Percentiles rank a stretch among this genome's conserved stretches.
Evolutionary conservation across 2,888 invertebrate genomes (phyloP).

Genomic region (Opisthograptis luteolata): DNA sequence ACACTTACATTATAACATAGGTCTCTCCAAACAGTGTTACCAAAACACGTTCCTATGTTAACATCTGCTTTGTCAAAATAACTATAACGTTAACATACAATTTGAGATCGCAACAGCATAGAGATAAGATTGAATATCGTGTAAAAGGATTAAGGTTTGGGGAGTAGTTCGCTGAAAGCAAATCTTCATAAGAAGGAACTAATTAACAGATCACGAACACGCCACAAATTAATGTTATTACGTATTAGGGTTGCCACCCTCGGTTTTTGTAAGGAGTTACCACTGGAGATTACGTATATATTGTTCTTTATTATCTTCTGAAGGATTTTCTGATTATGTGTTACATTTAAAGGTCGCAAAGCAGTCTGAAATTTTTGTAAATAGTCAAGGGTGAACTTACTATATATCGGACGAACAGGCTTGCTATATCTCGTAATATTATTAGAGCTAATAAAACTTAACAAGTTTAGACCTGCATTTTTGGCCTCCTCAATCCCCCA

Average conservation of each 20-base stretch:
- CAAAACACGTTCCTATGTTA: conserved; percentile 30
- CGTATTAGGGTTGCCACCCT: conserved; percentile 31
- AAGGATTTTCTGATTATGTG: too few species aligned
- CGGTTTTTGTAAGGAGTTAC: background rate
- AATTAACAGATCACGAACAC: conserved; percentile 67
- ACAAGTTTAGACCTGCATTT: too few species aligned
- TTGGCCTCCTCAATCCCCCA: too few species aligned
- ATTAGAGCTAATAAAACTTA: too few species aligned
- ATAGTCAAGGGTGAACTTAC: too few species aligned
- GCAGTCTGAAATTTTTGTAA: too few species aligned
- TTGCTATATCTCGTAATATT: too few species aligned
- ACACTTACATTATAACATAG: conserved; percentile 3
- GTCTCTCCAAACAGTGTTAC: conserved; percentile 11
- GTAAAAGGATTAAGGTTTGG: conserved; percentile 1
- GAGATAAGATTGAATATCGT: conserved; percentile 20
- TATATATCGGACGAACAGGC: too few species aligned
- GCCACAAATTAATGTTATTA: conserved; percentile 61
- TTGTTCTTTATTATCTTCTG: too few species aligned
- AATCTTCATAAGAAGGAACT: conserved; percentile 63
- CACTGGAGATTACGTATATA: background rate
- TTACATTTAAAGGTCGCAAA: too few species aligned
- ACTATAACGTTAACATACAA: background rate
- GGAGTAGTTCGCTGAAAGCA: conserved; percentile 39
- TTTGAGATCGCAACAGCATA: conserved; percentile 14
- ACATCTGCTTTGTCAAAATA: conserved; percentile 25